Evolutionary conservation across 1,140 invertebrate genomes (phyloP).

Genomic region (Papilio xuthus): DNA sequence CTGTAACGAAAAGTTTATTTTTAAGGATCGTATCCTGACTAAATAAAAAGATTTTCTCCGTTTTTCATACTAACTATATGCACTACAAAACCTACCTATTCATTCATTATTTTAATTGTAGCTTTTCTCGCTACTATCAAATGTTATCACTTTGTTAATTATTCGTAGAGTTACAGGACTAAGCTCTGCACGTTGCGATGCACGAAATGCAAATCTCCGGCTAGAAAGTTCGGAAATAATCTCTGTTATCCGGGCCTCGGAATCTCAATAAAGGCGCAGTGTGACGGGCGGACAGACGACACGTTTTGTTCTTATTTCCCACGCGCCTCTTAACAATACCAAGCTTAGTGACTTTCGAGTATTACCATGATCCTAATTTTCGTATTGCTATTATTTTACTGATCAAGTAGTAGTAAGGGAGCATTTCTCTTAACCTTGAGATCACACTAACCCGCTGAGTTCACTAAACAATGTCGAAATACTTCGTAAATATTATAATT

Average conservation of each 20-base stretch:
- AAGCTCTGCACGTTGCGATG: conserved; percentile 40
- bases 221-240: conserved; percentile 45
- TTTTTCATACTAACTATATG: not conserved
- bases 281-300: conserved; percentile 45
- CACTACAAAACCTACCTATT: too few relatives aligned
- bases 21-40: too few relatives aligned
- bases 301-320: conserved; percentile 56
- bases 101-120: too few relatives aligned
- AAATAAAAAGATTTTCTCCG: not conserved
- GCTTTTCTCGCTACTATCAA: not conserved
- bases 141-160: conserved; percentile 41
- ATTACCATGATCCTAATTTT: conserved; percentile 44
- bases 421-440: not conserved
- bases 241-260: conserved; percentile 45
- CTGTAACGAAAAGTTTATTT: too few relatives aligned
- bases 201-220: conserved; percentile 20
- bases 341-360: conserved; percentile 42
- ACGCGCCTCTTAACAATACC: conserved; percentile 51
- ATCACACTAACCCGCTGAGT: not conserved
- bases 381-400: not conserved
- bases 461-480: not conserved
- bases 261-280: conserved; percentile 62
- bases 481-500: not conserved
- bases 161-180: conserved; percentile 39
- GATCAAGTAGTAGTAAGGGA: not conserved